Base-by-base conservation (phyloP, 2,113 vertebrate species). In the Protobothrops flavoviridis region DNA sequence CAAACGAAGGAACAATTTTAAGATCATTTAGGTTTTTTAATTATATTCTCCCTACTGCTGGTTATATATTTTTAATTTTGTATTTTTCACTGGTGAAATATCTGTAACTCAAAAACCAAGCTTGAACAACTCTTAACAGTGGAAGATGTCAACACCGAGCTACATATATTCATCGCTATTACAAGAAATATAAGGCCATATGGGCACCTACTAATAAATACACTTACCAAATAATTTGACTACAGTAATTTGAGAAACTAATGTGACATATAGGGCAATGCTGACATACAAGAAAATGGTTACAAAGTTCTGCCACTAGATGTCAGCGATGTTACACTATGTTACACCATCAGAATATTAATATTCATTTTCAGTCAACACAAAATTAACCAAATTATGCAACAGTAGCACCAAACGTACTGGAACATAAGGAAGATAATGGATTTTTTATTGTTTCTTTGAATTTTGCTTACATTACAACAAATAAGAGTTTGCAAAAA, bases 281-380 rank as follows among this genome's bases (percentile, higher is more conserved):
- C 89, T 61, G 3, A 0, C 3, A 3, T 52, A 69, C 29, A 17
- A 33, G 13, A 17, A 0, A 10, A 10, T 57, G 43, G 57, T 26
- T 61, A 9, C 87, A 93, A 24, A 13, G 33, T 57, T 92, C 88
- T 39, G 89, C 93, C 94, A 95, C 81, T 91, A 94, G 95, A 26
- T 92, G 95, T 95, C 96, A 96, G 93, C 43, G 43, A 93, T 92
- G 93, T 74, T 29, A 92, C 33, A 23, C 13, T 1, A 33, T 39
- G 3, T 13, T 7, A 11, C 1, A 1, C 11, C 43, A 3, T 0
- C 0, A 89, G 5, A 26, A 15, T 26, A 89, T 33, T 3, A 33
- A 57, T 43, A 59, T 26, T 69, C 13, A 90, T 43, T 53, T 29
- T 7, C 61, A 23, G 12, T 6, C 15, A 59, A 56, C 2, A 59